These are phyloP conservation scores for Halichoerus grypus DNA, from an alignment of 2,113 vertebrate genomes.

Conservation along the genomic window DNA sequence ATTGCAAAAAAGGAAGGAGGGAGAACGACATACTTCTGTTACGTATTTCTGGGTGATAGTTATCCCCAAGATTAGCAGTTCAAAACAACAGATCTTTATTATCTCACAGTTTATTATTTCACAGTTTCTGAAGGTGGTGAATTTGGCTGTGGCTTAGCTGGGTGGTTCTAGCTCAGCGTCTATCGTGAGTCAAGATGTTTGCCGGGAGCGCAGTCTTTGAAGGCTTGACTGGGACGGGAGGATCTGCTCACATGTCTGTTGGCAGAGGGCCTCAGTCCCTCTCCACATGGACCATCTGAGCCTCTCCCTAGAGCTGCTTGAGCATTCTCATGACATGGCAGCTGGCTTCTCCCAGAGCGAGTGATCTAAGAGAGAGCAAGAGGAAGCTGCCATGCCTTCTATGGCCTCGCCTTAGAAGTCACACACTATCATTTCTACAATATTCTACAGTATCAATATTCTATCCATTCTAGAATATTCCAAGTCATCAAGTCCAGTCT, in stretches of 20 bases:
- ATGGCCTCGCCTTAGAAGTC: neutral
- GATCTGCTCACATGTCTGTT: neutral
- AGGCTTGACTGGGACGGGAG: neutral
- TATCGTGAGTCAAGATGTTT: neutral
- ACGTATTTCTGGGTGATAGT: neutral
- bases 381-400: neutral
- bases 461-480: neutral
- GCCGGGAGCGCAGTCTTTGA: neutral
- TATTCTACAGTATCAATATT: neutral
- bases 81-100: slow-evolving; percentile 18
- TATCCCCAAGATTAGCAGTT: neutral
- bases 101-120: neutral
- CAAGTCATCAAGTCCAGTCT: neutral
- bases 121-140: neutral
- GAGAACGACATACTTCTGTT: neutral
- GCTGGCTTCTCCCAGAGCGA: neutral
- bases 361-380: neutral
- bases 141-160: neutral
- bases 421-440: neutral
- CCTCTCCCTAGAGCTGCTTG: neutral
- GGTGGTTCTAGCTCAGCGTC: neutral
- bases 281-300: no score
- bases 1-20: neutral
- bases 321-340: neutral
- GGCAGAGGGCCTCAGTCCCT: neutral